Percentiles rank a stretch among this genome's conserved stretches.
Evolutionary conservation across 2,888 invertebrate genomes (phyloP).

Genomic region (Atrina japonica): DNA sequence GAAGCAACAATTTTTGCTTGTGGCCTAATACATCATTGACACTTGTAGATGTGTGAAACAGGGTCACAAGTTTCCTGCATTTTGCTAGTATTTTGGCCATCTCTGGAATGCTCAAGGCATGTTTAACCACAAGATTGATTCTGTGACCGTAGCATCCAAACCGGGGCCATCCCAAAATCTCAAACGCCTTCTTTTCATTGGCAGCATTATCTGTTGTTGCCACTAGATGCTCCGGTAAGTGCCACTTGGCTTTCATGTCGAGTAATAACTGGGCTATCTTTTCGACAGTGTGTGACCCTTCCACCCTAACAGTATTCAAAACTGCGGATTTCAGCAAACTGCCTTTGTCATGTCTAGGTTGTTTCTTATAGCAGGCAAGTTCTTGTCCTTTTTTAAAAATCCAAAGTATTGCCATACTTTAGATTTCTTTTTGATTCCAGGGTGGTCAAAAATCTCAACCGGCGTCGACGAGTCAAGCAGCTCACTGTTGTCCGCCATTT

Average conservation of each 20-base stretch:
- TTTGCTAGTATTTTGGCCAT: constrained; percentile 9
- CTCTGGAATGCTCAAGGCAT: constrained; percentile 19
- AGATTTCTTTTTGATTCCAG: too few species aligned
- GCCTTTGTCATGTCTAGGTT: too few species aligned
- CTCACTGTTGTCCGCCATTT: too few species aligned
- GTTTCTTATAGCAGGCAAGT: too few species aligned
- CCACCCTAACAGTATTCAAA: constrained; percentile 15
- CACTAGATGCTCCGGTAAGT: constrained; percentile 9
- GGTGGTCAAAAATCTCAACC: too few species aligned
- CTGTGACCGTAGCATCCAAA: constrained; percentile 35
- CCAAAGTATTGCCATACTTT: too few species aligned
- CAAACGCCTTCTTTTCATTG: constrained; percentile 27
- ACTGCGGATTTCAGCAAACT: constrained; percentile 27
- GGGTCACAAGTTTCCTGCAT: constrained; percentile 14
- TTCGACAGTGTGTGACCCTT: constrained; percentile 28
- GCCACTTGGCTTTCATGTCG: too few species aligned
- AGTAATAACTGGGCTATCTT: constrained; percentile 18
- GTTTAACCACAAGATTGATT: constrained; percentile 30
- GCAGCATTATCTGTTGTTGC: constrained; percentile 28
- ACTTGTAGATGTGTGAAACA: constrained; percentile 24
- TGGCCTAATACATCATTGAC: constrained; percentile 7
- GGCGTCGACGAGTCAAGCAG: too few species aligned
- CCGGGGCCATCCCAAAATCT: constrained; percentile 20
- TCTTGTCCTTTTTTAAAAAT: too few species aligned
- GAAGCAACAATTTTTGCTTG: constrained; percentile 7